Base-by-base conservation (phyloP, 1,140 invertebrate species). In the Lasaia peninsularis region DNA sequence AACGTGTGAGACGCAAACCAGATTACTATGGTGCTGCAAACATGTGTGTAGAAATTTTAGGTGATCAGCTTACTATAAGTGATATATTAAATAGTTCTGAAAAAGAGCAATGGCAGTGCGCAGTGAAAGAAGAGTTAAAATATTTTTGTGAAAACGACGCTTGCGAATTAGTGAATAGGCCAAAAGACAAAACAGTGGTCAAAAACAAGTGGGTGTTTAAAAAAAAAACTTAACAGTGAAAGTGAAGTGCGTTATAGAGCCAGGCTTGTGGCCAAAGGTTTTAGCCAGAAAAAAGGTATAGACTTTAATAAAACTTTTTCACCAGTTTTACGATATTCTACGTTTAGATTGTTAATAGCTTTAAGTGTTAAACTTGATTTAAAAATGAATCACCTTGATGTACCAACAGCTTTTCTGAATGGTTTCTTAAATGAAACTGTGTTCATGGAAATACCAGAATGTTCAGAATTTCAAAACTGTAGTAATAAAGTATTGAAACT, bases 291-390 rank as follows among this genome's bases (percentile, higher is more conserved):
- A 35, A 12, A 18, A 10, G 63, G 59, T 48, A 24, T 61, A 12
- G 55, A 65, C 28, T 65, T 48, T 49, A 35, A 31, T n/a, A 58
- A 61, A 10, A 61, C 56, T 18, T 65, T 65, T 56, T 58, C 58
- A 33, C 59, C 63, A 11, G 63, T 61, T 4, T 31, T 65, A 1
- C 50, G 48, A 32, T 32, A 61, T 31, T 50, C 48, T 28, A 62
- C 59, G 0, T 28, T 65, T 2, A 58, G 52, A 24, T 35, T 65
- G 11, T 52, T 65, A 10, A 55, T 65, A 61, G 58, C 63, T n/a
- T 58, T 63, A 32, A 40, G 21, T 54, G 62, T 63, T 3, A 5
- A 63, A 51, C 12, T 63, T 16, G 28, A 21, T 10, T 48, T 63
- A 20, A 37, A 63, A 24, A 52, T 55, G 10, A 63, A 48, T 32